Conservation (phyloP, 2,888 invertebrate species). For the Lasius fuliginosus region DNA sequence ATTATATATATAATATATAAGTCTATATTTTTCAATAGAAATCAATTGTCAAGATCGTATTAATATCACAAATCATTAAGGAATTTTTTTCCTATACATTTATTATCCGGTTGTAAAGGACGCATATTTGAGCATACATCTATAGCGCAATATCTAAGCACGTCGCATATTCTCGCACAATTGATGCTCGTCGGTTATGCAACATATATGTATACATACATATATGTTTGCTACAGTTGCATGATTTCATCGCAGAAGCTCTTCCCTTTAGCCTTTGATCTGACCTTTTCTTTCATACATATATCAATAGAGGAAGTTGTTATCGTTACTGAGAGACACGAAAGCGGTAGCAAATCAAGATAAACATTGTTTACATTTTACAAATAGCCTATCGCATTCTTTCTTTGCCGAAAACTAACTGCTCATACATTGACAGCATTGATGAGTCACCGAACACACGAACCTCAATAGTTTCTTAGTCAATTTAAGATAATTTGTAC, state of each 20-base stretch:
- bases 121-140: background rate
- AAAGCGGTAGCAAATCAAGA: slow-evolving; percentile 9
- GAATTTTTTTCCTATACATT: too few relatives aligned
- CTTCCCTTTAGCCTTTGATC: background rate
- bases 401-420: background rate
- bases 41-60: too few relatives aligned
- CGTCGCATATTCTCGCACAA: background rate
- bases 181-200: background rate
- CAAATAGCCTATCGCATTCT: background rate
- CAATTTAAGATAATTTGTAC: background rate
- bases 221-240: background rate
- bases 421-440: background rate
- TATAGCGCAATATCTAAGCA: background rate
- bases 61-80: too few relatives aligned
- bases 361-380: background rate
- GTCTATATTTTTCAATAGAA: too few relatives aligned
- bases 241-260: background rate
- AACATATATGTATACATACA: background rate
- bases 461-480: background rate
- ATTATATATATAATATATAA: background rate
- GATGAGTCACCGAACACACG: background rate
- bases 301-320: background rate
- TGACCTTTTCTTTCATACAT: background rate
- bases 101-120: background rate
- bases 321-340: background rate